Evolutionary conservation across 2,888 invertebrate genomes (phyloP), one percentile per base, ranked within the genome.

Genomic region (Dolichopus griseipennis): DNA sequence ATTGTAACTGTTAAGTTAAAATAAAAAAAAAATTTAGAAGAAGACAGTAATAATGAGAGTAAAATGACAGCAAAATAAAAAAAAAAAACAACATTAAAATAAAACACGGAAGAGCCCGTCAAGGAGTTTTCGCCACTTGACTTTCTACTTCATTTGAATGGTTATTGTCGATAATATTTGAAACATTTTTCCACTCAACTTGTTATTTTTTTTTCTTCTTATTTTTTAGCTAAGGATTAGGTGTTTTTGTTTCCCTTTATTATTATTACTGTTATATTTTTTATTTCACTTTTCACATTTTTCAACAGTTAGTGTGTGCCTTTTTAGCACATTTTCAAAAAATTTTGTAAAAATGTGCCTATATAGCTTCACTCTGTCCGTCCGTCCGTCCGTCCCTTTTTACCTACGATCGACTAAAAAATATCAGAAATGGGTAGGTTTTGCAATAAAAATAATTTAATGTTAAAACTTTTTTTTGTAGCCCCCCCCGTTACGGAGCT

Each of bases 71-170:
- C 2, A 12, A 52, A 52, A 52, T 18, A 52, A n/a, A 52, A 52
- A 52, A 52, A 18, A 18, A 52, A 52, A 37, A 37, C 5, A 5
- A 37, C 2, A 37, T 7, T 12, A 37, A 37, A 37, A 37, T 10
- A 37, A 43, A 43, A 52, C 6, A 52, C 9, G 52, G 52, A 52
- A 52, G 52, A n/a, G n/a, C 18, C 27, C 52, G n/a, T 52, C 52
- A 52, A 52, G 52, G 18, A 52, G 52, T 18, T 52, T 52, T 52
- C 52, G 52, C 52, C 52, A 52, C 52, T 52, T 52, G 52, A 52
- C 52, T 52, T 52, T 52, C 52, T 52, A 52, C 52, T 52, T 52
- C 52, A 52, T 52, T 52, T 52, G 52, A 52, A 52, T 52, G 52
- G 52, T 52, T 52, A 52, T 52, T 52, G 52, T 52, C 52, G 52